Percentiles rank a stretch among this genome's conserved stretches.
phyloP scores from a whole-genome alignment of 2,888 invertebrate species.

The Gandaritis pyraliata region DNA sequence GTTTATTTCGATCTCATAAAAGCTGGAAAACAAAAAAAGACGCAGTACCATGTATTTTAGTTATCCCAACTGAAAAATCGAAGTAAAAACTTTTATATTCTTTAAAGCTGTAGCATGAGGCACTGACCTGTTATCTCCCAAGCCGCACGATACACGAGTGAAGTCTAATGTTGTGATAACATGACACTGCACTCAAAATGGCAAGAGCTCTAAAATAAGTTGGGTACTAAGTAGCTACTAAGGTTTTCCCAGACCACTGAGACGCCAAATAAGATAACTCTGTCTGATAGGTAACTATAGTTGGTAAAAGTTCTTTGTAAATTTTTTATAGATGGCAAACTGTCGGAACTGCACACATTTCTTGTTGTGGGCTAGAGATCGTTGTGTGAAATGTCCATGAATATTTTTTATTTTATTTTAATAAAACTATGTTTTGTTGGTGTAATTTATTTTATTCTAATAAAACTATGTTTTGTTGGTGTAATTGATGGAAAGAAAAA shows the following conservation, averaged over 20 bases:
- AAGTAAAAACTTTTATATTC: background rate
- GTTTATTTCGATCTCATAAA: background rate
- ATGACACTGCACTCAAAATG: constrained; percentile 28
- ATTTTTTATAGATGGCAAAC: no score
- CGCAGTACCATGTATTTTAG: background rate
- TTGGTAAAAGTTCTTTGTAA: no score
- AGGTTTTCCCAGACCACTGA: constrained; percentile 3
- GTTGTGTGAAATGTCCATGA: no score
- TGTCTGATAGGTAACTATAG: background rate
- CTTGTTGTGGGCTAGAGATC: no score
- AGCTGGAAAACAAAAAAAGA: background rate
- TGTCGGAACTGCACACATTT: no score
- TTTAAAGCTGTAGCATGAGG: background rate
- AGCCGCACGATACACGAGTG: constrained; percentile 11
- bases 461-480: no score
- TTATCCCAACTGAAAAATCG: no score
- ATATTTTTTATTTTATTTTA: no score
- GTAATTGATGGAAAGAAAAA: no score
- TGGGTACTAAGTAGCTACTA: constrained; percentile 1
- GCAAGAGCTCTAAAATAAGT: constrained; percentile 4
- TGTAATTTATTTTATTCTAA: no score
- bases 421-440: no score
- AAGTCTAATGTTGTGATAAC: constrained; percentile 20
- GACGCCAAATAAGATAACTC: background rate
- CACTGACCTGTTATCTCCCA: constrained; percentile 13